Evolutionary conservation across 2,797 vertebrate genomes (phyloP), one percentile per base, ranked within the genome.

Genomic region (Ctenopoma multispine): DNA sequence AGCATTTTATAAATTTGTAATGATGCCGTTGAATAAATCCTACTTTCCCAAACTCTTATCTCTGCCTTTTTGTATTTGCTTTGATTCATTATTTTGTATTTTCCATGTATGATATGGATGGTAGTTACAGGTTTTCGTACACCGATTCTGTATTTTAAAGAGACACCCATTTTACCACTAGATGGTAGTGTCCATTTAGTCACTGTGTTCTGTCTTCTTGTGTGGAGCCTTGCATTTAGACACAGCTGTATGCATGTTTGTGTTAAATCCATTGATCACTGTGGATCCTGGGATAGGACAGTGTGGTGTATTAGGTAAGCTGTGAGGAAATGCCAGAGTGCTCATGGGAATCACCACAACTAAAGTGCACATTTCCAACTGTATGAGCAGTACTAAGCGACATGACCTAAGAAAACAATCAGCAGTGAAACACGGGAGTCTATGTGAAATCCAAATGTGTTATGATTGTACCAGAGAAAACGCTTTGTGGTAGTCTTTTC

Each of bases 1-100:
- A 73, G 76, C 83, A 81, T 94, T 94, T 92, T 93, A 90, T 91
- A 89, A 80, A 90, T 86, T 92, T 94, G 89, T 91, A 87, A 91
- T 88, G 75, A 90, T 88, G 69, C 60, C 72, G 90, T 91, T 93
- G 82, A 95, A 94, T 92, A 92, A 92, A 90, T 82, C 82, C 79
- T 91, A 88, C 87, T 92, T 93, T 94, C 50, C 87, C 87, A 80
- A 89, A 82, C 44, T 83, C 46, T 71, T 21, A 60, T 31, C 44
- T 67, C 18, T 60, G 48, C 38, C 7, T 15, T 3, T 20, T 48
- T 66, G 5, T 13, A 12, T 64, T 10, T 34, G 31, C 31, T 73
- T 77, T 41, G 40, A 41, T 53, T n/a, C 3, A 3, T 36, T 47
- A n/a, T 1, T 12, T 34, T 66, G 44, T 36, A 17, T 50, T 11